Evolutionary conservation across 2,797 vertebrate genomes (phyloP), one percentile per base, ranked within the genome.

Genomic region (Setipinna tenuifilis): DNA sequence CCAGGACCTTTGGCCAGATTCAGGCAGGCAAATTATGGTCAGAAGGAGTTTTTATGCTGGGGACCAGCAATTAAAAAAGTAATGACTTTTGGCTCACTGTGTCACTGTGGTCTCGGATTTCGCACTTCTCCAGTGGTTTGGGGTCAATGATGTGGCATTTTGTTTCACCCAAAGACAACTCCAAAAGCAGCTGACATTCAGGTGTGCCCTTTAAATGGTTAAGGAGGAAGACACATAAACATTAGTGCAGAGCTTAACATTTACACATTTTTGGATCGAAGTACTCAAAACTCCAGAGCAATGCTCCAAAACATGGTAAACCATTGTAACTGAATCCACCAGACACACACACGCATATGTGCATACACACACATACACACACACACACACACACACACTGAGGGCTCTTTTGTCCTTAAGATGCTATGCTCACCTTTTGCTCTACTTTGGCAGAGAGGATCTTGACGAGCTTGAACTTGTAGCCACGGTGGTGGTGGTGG

Each of bases 401-500:
- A 28, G 28, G n/a, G n/a, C n/a, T 59, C 0, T 17, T 12, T 41
- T 57, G 5, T 16, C 16, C 0, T 68, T 19, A 6, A 21, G n/a
- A n/a, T n/a, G 35, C 35, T 65, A 1, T 85, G 86, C 92, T 81
- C 9, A 90, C 90, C 85, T 65, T 54, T 86, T 86, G 14, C 0
- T 81, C 81, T 23, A 61, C 7, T 6, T 35, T 78, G 44, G 19
- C 80, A 68, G 25, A 61, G 3, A 41, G 1, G 9, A 81, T 5
- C 0, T 80, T 6, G 1, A 19, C 19, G 6, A 94, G 81, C 54
- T 28, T 78, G 86, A 93, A 93, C 88, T 93, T 93, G 88, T 93
- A 94, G 84, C 93, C 92, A 5, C 93, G 92, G 10, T 81, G 21
- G 81, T 93, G 92, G 4, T 89, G 28, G 0, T 83, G 2, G 19